Evolutionary conservation across 2,797 vertebrate genomes (phyloP), one percentile per base, ranked within the genome.

Genomic region (Syngnathus rostellatus): DNA sequence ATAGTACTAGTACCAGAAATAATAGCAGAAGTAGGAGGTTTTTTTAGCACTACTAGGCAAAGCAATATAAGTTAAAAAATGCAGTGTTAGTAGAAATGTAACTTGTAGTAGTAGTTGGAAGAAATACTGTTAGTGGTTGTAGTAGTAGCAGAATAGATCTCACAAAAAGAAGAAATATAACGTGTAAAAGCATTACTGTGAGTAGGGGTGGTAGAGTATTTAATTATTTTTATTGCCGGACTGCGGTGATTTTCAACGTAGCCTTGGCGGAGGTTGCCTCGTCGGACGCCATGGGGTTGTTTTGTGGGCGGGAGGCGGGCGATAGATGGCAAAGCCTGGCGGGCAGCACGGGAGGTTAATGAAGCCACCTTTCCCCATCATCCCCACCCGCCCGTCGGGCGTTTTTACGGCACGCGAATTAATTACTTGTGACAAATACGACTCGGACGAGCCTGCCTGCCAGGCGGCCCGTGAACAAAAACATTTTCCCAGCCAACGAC

Each of bases 401-500:
- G 64, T 81, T 87, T 90, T 89, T 87, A 87, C 79, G 66, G 76
- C 74, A 66, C 55, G 68, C 74, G 74, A 87, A 89, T 89, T 86
- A 87, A 90, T 88, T 89, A 89, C 89, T 86, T 88, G 87, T 86
- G 90, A 90, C 87, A 87, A 89, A 90, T 85, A 86, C 83, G 76
- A 73, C 2, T 61, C 76, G 77, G 85, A 87, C 77, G 64, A 70
- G 75, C 81, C 78, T 85, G 17, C 84, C 82, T 87, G 85, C 84
- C 76, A 82, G 76, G 76, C 78, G 38, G 85, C 77, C 82, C 85
- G 83, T 85, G 85, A 86, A 89, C 81, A 85, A 89, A 88, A 89
- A 89, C 81, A 87, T 86, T 90, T 85, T 85, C 81, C 67, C 78
- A 77, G 40, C 64, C 78, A 77, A 40, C 64, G 79, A 40, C 8